These are phyloP conservation scores for Calidris pygmaea DNA, from an alignment of 2,113 vertebrate genomes.

Conservation along the genomic window DNA sequence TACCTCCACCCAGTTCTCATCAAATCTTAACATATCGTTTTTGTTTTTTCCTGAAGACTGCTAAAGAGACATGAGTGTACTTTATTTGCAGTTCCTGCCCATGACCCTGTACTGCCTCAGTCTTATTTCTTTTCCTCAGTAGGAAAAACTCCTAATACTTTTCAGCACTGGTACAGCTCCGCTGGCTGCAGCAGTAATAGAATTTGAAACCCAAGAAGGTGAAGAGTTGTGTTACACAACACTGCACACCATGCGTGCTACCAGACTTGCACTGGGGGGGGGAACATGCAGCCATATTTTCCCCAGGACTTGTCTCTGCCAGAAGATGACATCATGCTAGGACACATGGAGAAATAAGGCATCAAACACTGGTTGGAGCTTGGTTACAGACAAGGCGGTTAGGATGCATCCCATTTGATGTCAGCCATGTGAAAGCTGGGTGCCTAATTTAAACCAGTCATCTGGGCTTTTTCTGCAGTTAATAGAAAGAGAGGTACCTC, in stretches of 20 bases:
- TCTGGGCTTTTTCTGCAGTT: neutral
- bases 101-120: neutral
- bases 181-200: neutral
- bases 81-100: neutral
- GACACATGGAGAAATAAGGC: neutral
- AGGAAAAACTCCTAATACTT: neutral
- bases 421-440: neutral
- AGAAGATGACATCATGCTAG: neutral
- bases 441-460: neutral
- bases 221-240: neutral
- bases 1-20: neutral
- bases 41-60: neutral
- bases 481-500: neutral
- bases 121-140: neutral
- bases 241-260: neutral
- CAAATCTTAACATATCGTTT: neutral
- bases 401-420: neutral
- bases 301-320: neutral
- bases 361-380: neutral
- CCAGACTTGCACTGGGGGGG: neutral
- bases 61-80: neutral
- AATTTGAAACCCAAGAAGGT: neutral
- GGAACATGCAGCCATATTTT: neutral
- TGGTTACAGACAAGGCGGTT: neutral
- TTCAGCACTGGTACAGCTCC: neutral